These are phyloP conservation scores for Junco hyemalis DNA, from an alignment of 2,113 vertebrate species.

Conservation along the genomic window DNA sequence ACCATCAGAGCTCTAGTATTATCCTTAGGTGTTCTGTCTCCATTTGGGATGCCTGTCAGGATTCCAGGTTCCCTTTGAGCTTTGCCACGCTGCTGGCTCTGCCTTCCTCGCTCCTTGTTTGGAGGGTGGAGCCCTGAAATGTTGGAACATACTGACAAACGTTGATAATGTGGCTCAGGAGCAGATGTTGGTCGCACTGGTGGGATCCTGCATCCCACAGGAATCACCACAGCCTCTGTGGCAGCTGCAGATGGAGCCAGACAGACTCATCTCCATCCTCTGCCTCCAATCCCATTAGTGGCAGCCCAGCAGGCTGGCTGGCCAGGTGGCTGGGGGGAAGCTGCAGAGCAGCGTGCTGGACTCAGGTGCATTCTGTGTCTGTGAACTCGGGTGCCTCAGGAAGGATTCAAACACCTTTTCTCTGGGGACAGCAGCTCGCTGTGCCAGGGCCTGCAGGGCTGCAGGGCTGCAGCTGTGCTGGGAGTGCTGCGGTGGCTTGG, in stretches of 20 bases:
- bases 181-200: background rate
- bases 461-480: background rate
- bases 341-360: background rate
- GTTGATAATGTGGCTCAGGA: background rate
- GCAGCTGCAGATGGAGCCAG: conserved; percentile 24
- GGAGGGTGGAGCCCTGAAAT: background rate
- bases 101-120: background rate
- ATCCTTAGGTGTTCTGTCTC: background rate
- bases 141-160: background rate
- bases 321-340: background rate
- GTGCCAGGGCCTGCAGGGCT: background rate
- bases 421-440: background rate
- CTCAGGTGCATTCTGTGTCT: background rate
- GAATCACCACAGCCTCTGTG: background rate
- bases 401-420: background rate
- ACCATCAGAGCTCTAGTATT: background rate
- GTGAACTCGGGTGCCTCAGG: background rate
- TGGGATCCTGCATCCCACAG: background rate
- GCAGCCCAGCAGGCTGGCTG: background rate
- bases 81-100: background rate
- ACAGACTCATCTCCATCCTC: background rate
- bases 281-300: background rate
- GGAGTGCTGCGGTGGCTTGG: background rate
- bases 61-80: background rate
- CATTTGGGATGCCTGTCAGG: background rate